Evolutionary conservation across 2,888 invertebrate species (phyloP).

Genomic region (Brachyptera risi): DNA sequence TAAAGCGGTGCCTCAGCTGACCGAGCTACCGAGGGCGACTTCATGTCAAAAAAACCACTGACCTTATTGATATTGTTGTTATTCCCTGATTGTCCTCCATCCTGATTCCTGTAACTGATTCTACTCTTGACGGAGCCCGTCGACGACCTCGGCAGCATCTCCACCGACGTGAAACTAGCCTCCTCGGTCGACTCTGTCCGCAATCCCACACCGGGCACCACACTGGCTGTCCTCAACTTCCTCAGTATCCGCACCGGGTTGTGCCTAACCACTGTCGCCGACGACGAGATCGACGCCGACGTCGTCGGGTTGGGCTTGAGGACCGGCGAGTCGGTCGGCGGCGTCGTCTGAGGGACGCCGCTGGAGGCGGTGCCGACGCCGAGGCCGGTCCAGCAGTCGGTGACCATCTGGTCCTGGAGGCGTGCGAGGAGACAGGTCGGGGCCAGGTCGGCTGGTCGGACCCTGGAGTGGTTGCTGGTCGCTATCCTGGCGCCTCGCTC

Average conservation of each 20-base stretch:
- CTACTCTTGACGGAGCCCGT: slow-evolving; percentile 36
- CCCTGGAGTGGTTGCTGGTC: slow-evolving; percentile 47
- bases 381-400: slow-evolving; percentile 43
- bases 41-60: too few relatives aligned
- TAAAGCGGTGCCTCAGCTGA: too few relatives aligned
- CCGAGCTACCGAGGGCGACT: too few relatives aligned
- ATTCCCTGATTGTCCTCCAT: not conserved
- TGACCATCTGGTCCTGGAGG: slow-evolving; percentile 50
- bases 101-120: slow-evolving; percentile 22
- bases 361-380: slow-evolving; percentile 13
- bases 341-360: not conserved
- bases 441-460: slow-evolving; percentile 51
- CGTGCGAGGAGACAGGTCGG: slow-evolving; percentile 46
- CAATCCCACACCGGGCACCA: slow-evolving; percentile 17
- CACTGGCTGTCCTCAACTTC: slow-evolving; percentile 44
- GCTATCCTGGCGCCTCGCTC: slow-evolving; percentile 49
- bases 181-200: slow-evolving; percentile 45
- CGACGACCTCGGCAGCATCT: slow-evolving; percentile 37
- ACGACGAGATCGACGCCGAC: slow-evolving; percentile 11
- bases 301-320: not conserved
- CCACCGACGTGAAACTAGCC: slow-evolving; percentile 38
- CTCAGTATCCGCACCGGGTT: slow-evolving; percentile 42
- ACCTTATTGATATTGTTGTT: slow-evolving; percentile 13
- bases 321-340: not conserved
- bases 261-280: not conserved